phyloP scores from a whole-genome alignment of 2,797 vertebrate genomes.

The Arremon aurantiirostris region DNA sequence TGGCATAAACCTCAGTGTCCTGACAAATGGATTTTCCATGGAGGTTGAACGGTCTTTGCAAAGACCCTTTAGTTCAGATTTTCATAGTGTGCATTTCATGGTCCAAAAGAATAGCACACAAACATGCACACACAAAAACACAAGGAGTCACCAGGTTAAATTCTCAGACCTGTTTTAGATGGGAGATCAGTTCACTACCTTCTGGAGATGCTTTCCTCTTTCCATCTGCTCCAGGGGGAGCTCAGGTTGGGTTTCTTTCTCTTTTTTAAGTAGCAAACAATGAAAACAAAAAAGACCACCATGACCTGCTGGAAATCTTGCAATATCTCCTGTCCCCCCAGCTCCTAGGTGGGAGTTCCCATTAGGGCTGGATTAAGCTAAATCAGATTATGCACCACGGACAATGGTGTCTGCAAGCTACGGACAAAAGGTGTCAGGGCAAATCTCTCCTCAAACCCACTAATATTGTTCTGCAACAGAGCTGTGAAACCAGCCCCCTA shows the following conservation, averaged over 20 bases:
- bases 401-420: slow-evolving; percentile 9
- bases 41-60: background rate
- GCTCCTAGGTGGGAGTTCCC: slow-evolving; percentile 26
- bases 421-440: background rate
- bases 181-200: background rate
- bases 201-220: background rate
- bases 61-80: background rate
- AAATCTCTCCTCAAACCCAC: slow-evolving; percentile 30
- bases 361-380: slow-evolving; percentile 37
- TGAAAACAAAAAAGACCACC: slow-evolving; percentile 25
- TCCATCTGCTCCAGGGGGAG: background rate
- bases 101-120: background rate
- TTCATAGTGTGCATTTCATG: background rate
- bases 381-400: slow-evolving; percentile 38
- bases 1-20: background rate
- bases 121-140: background rate
- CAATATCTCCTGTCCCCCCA: background rate
- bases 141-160: background rate
- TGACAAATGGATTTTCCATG: background rate
- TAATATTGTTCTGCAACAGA: background rate
- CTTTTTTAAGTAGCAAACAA: background rate
- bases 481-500: background rate
- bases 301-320: background rate
- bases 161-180: background rate
- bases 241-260: background rate